phyloP scores from a whole-genome alignment of 2,797 vertebrate species.

The Natrix natrix region DNA sequence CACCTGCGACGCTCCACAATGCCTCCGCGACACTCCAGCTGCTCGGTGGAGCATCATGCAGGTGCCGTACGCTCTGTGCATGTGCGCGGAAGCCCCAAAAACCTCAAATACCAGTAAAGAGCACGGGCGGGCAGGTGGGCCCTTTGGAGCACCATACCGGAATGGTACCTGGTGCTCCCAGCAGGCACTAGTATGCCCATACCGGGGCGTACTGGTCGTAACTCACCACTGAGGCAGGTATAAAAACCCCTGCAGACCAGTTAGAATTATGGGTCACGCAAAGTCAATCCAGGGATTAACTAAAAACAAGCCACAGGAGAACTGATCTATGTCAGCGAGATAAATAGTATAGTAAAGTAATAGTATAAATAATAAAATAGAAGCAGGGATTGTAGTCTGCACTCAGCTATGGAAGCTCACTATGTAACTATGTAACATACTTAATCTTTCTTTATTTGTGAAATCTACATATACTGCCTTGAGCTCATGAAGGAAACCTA shows the following conservation, averaged over 20 bases:
- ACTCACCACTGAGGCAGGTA: not conserved
- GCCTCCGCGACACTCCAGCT: too few relatives aligned
- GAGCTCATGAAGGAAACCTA: not conserved
- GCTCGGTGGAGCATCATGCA: too few relatives aligned
- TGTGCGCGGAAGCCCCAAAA: too few relatives aligned
- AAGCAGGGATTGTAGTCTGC: not conserved
- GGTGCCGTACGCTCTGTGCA: too few relatives aligned
- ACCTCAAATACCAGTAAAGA: too few relatives aligned
- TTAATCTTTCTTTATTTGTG: not conserved
- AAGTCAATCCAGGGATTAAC: not conserved
- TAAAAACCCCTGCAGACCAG: not conserved
- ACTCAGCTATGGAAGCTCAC: not conserved
- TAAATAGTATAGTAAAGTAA: too few relatives aligned
- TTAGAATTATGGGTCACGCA: not conserved
- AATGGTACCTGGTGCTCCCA: too few relatives aligned
- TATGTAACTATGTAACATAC: not conserved
- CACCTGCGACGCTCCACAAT: too few relatives aligned
- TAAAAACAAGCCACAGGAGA: not conserved
- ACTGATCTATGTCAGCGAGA: not conserved
- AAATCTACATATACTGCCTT: not conserved
- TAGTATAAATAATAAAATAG: not conserved
- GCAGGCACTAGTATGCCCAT: too few relatives aligned
- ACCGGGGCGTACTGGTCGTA: too few relatives aligned
- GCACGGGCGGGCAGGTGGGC: too few relatives aligned
- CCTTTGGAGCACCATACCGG: too few relatives aligned